Evolutionary conservation across 2,113 vertebrate species (phyloP).

Genomic region (Gallinago undulata): DNA sequence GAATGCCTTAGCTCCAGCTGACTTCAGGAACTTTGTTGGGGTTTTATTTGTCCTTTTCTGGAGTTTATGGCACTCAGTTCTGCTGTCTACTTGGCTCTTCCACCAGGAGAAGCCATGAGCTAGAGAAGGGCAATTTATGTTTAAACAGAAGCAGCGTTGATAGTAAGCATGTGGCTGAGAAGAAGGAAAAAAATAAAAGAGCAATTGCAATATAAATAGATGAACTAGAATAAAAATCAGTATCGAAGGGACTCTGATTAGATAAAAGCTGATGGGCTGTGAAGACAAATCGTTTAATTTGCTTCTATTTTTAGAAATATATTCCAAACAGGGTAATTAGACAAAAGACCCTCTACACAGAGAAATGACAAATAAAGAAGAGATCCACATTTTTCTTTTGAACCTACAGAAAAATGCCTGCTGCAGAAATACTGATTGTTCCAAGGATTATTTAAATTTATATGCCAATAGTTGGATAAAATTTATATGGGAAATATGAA

Average conservation of each 20-base stretch:
- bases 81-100: background rate
- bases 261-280: constrained; percentile 3
- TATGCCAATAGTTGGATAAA: background rate
- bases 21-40: background rate
- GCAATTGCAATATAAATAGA: background rate
- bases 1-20: background rate
- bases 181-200: background rate
- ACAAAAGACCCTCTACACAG: background rate
- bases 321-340: constrained; percentile 24
- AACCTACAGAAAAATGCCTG: background rate
- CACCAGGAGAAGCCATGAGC: background rate
- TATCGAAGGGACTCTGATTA: constrained; percentile 21
- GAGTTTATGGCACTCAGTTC: background rate
- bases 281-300: constrained; percentile 22
- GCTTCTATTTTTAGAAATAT: constrained; percentile 24
- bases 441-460: background rate
- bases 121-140: background rate
- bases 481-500: background rate
- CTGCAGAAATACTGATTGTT: background rate
- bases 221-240: constrained; percentile 19
- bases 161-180: background rate
- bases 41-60: background rate
- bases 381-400: background rate
- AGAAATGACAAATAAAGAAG: background rate
- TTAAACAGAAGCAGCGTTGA: background rate